phyloP scores from a whole-genome alignment of 2,888 invertebrate genomes.

The Andrena praecox region DNA sequence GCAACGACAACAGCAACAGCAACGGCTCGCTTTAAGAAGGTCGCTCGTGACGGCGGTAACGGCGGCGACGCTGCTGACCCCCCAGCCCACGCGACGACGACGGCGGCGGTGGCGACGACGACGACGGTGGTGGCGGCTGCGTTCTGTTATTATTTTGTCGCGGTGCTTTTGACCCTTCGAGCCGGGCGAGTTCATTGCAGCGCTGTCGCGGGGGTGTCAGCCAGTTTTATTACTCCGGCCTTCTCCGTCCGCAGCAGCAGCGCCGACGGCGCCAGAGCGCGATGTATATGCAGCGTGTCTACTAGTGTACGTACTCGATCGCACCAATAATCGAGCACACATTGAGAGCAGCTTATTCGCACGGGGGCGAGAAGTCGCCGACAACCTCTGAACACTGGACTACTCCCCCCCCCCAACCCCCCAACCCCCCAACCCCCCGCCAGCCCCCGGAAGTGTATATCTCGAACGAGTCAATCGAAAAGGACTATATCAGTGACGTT shows the following conservation, averaged over 20 bases:
- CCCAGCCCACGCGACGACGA: constrained; percentile 51
- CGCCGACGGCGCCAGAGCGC: constrained; percentile 69
- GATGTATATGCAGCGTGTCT: constrained; percentile 57
- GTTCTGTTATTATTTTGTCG: constrained; percentile 84
- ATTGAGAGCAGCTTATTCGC: constrained; percentile 57
- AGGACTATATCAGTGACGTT: constrained; percentile 51
- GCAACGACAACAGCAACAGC: constrained; percentile 46
- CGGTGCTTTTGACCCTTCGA: constrained; percentile 83
- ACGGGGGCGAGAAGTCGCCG: constrained; percentile 56
- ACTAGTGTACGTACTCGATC: constrained; percentile 52
- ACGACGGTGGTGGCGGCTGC: constrained; percentile 66
- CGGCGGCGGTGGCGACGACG: constrained; percentile 57
- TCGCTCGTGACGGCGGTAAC: constrained; percentile 43
- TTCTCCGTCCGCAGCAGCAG: constrained; percentile 68
- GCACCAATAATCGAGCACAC: constrained; percentile 42
- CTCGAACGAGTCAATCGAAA: constrained; percentile 30
- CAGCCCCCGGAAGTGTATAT: background rate
- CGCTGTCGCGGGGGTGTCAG: constrained; percentile 80
- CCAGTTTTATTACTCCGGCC: constrained; percentile 65
- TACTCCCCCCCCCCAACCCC: too few relatives aligned
- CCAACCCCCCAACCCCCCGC: too few relatives aligned
- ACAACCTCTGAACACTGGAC: constrained; percentile 41
- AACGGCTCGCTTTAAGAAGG: constrained; percentile 37
- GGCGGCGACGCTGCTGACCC: constrained; percentile 50
- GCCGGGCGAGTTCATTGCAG: constrained; percentile 83